These are phyloP conservation scores for Lamellibrachia satsuma DNA, from an alignment of 2,888 invertebrate genomes.

Conservation along the genomic window DNA sequence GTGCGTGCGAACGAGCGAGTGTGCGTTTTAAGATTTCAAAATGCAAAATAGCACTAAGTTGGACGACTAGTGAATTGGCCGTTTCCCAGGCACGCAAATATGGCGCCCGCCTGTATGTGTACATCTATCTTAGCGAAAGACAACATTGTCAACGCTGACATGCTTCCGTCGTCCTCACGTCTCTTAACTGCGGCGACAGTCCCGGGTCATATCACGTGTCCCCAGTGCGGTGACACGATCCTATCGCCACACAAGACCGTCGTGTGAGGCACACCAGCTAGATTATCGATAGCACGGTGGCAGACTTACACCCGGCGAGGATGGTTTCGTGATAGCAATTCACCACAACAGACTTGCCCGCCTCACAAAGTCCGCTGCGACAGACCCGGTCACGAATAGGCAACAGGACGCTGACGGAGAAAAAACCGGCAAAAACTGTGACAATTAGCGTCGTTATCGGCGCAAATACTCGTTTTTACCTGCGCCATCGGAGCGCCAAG, in stretches of 20 bases:
- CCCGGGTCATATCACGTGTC: neutral
- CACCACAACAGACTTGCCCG: no score
- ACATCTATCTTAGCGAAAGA: neutral
- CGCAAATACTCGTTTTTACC: neutral
- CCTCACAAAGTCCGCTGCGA: neutral
- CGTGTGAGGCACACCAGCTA: neutral
- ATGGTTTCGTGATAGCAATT: neutral
- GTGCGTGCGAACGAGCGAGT: neutral
- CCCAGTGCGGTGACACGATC: neutral
- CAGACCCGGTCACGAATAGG: neutral
- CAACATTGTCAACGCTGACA: neutral
- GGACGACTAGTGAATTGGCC: neutral
- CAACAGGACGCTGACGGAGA: neutral
- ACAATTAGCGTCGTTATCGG: neutral
- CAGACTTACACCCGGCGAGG: neutral
- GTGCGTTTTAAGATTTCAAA: neutral
- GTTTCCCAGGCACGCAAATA: neutral
- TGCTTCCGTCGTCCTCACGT: neutral
- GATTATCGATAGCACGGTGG: conserved; percentile 4
- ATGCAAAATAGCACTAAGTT: neutral
- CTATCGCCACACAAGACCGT: neutral
- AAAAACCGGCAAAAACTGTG: neutral
- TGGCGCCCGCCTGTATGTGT: neutral
- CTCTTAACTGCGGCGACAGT: neutral
- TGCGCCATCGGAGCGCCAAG: neutral